Evolutionary conservation across 2,113 vertebrate genomes (phyloP).

Genomic region (Bufo bufo): DNA sequence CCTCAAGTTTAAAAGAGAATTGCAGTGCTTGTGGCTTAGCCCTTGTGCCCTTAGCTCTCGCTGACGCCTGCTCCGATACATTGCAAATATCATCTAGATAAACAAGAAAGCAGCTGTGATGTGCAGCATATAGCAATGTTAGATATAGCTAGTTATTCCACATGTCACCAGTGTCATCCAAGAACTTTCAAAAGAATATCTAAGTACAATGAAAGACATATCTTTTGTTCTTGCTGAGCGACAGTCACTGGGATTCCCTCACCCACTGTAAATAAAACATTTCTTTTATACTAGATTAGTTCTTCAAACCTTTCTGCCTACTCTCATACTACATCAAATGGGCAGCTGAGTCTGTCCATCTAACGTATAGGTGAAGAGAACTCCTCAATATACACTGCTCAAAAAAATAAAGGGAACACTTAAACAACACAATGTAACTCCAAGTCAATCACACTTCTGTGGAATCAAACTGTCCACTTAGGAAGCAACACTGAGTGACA

Average conservation of each 20-base stretch:
- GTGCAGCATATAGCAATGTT: background rate
- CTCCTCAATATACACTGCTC: too few species aligned
- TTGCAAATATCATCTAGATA: constrained; percentile 43
- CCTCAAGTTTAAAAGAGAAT: constrained; percentile 7
- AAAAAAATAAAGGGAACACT: too few species aligned
- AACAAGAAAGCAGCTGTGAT: constrained; percentile 33
- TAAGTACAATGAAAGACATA: background rate
- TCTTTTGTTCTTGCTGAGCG: background rate
- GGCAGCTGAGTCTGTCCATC: too few species aligned
- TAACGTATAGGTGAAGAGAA: too few species aligned
- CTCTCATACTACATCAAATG: background rate
- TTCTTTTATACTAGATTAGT: background rate
- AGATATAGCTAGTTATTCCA: background rate
- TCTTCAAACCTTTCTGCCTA: background rate
- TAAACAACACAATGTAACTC: too few species aligned
- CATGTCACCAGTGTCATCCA: constrained; percentile 8
- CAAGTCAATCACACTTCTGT: too few species aligned
- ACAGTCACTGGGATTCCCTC: background rate
- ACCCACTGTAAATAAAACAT: background rate
- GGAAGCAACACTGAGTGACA: too few species aligned
- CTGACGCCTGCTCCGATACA: constrained; percentile 14
- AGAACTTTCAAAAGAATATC: background rate
- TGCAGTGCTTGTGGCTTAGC: constrained; percentile 22
- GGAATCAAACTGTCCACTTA: too few species aligned
- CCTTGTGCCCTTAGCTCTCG: background rate